Conservation (phyloP, 1,140 invertebrate species). For the Lasioglossum baleicum region DNA sequence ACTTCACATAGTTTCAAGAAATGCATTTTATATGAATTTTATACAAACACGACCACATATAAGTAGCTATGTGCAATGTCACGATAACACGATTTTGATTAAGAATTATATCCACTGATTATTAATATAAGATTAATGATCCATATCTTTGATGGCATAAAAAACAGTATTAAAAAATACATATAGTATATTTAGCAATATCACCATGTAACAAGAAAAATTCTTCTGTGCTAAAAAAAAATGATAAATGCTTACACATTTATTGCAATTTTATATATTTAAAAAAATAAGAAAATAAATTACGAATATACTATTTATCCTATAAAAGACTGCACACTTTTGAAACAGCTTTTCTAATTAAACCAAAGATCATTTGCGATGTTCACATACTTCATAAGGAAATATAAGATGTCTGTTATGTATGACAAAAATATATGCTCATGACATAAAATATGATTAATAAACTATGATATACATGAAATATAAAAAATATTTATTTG, state of each 20-base stretch:
- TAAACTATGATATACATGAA: constrained; percentile 43
- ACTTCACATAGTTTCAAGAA: constrained; percentile 34
- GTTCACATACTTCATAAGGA: constrained; percentile 50
- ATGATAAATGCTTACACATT: constrained; percentile 45
- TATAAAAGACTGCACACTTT: constrained; percentile 44
- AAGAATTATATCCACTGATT: constrained; percentile 12
- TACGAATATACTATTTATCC: constrained; percentile 36
- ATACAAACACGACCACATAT: constrained; percentile 24
- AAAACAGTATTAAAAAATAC: constrained; percentile 52
- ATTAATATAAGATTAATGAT: constrained; percentile 39
- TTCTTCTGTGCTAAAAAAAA: constrained; percentile 37
- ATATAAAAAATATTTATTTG: constrained; percentile 38
- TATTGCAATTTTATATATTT: constrained; percentile 51
- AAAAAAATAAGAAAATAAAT: constrained; percentile 37
- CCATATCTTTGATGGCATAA: constrained; percentile 30
- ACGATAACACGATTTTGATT: constrained; percentile 28
- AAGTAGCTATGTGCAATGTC: constrained; percentile 34
- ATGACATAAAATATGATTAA: constrained; percentile 48
- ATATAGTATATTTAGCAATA: constrained; percentile 36
- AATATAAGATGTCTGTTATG: constrained; percentile 48
- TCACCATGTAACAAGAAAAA: constrained; percentile 24
- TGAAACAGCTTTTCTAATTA: constrained; percentile 38
- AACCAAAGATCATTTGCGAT: constrained; percentile 44
- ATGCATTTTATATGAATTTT: constrained; percentile 59
- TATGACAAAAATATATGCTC: constrained; percentile 46